A percentile compares a stretch with the other conserved stretches of the same genome.
phyloP scores from a whole-genome alignment of 2,113 vertebrate species.

The Ictalurus punctatus region DNA sequence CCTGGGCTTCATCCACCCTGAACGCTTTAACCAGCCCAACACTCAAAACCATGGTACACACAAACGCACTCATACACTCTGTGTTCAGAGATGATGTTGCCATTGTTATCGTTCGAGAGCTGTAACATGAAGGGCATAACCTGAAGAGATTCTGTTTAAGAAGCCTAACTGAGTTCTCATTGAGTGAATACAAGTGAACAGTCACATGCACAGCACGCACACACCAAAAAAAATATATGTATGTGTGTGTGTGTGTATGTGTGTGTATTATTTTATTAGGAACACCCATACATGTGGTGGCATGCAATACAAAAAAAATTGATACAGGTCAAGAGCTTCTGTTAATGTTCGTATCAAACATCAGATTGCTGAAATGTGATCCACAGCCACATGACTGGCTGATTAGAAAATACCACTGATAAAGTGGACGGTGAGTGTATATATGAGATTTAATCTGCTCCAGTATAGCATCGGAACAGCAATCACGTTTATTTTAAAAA shows the following conservation, averaged over 20 bases:
- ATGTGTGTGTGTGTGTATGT: no score
- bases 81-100: not conserved
- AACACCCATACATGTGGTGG: not conserved
- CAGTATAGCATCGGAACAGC: not conserved
- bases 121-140: not conserved
- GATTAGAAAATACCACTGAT: not conserved
- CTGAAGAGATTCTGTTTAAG: not conserved
- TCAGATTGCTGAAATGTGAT: not conserved
- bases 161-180: not conserved
- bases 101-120: not conserved
- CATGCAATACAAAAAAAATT: not conserved
- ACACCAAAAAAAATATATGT: no score
- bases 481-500: not conserved
- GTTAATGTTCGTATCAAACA: not conserved
- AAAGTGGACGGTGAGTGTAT: not conserved
- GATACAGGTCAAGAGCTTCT: not conserved
- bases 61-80: not conserved
- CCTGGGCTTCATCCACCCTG: constrained; percentile 90
- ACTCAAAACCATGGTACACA: constrained; percentile 90
- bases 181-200: not conserved
- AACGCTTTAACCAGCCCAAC: constrained; percentile 92
- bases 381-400: not conserved
- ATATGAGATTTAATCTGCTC: not conserved
- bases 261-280: no score
- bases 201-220: not conserved